phyloP scores from a whole-genome alignment of 2,797 vertebrate genomes.

The Adelosebastes latens region DNA sequence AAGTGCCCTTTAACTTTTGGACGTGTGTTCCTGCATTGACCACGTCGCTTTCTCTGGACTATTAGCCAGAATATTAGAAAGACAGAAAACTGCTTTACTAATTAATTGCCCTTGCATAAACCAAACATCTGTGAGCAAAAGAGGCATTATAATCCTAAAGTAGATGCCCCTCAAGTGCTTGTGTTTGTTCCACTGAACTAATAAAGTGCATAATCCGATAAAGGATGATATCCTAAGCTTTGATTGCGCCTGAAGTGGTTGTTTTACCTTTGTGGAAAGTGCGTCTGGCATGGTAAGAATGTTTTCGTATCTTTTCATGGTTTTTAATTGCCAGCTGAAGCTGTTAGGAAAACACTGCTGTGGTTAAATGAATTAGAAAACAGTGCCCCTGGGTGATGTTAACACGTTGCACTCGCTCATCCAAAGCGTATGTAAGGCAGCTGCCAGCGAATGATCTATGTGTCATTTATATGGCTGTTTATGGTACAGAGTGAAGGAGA shows the following conservation, averaged over 20 bases:
- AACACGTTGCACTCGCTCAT: constrained; percentile 61
- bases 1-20: constrained; percentile 65
- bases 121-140: constrained; percentile 48
- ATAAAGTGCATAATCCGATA: constrained; percentile 81
- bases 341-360: constrained; percentile 76
- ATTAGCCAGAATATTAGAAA: constrained; percentile 39
- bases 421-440: constrained; percentile 32
- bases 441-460: constrained; percentile 57
- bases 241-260: constrained; percentile 78
- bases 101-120: constrained; percentile 63
- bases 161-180: constrained; percentile 71
- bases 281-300: constrained; percentile 76
- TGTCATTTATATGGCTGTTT: constrained; percentile 59
- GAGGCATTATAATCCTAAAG: constrained; percentile 56
- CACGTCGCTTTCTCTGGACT: constrained; percentile 18
- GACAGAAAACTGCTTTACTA: constrained; percentile 42
- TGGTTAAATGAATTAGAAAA: constrained; percentile 80
- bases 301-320: constrained; percentile 80
- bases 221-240: constrained; percentile 74
- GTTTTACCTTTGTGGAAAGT: constrained; percentile 82
- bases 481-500: constrained; percentile 41
- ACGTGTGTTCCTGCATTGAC: constrained; percentile 23
- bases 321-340: constrained; percentile 77
- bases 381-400: constrained; percentile 77
- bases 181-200: constrained; percentile 81